A percentile compares a stretch with the other conserved stretches of the same genome.
Conservation (phyloP, 2,888 invertebrate genomes). For the Sinhomidia bicolor region DNA sequence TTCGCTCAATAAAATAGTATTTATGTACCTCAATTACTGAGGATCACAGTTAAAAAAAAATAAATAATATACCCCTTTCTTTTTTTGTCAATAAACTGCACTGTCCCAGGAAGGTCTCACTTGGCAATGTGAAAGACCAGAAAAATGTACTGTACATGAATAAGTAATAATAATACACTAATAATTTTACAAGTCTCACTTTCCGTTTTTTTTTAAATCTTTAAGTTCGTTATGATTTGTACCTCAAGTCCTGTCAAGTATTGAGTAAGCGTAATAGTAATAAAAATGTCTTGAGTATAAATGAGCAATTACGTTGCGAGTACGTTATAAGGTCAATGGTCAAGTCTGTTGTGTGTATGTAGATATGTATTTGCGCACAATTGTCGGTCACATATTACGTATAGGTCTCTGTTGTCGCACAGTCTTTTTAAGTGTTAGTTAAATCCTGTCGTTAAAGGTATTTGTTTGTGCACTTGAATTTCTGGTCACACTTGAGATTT, state of each 20-base stretch:
- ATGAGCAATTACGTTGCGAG: conserved; percentile 14
- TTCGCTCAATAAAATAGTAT: not conserved
- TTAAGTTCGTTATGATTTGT: conserved; percentile 49
- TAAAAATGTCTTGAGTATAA: conserved; percentile 42
- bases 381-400: not conserved
- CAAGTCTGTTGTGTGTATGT: not conserved
- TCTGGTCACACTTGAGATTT: conserved; percentile 78
- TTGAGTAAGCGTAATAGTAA: conserved; percentile 40
- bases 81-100: not conserved
- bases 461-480: conserved; percentile 79
- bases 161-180: not conserved
- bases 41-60: conserved; percentile 19
- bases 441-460: conserved; percentile 68
- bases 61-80: not conserved
- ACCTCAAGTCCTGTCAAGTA: conserved; percentile 31
- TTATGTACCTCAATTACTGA: conserved; percentile 1
- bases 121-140: not conserved
- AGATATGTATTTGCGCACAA: not conserved
- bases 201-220: conserved; percentile 15
- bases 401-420: not conserved
- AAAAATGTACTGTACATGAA: not conserved
- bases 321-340: not conserved
- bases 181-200: conserved; percentile 33
- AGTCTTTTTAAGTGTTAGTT: conserved; percentile 1
- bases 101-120: not conserved